Conservation (phyloP, 2,888 invertebrate genomes). For the Dascillus cervinus region DNA sequence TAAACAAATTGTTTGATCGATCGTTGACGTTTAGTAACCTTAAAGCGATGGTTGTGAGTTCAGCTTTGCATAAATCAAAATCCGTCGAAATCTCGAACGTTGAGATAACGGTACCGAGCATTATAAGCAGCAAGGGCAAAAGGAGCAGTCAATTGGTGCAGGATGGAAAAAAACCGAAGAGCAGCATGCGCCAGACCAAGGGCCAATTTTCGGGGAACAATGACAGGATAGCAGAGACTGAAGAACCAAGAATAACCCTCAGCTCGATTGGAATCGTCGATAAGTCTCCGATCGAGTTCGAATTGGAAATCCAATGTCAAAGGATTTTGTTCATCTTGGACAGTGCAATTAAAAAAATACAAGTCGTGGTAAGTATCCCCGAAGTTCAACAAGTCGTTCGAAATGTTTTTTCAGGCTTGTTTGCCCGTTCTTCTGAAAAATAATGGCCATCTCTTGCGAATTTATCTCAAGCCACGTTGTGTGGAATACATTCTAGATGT, state of each 20-base stretch:
- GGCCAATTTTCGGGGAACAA: too few species aligned
- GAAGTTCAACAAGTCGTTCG: too few species aligned
- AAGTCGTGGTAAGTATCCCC: constrained; percentile 39
- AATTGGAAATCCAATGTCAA: constrained; percentile 49
- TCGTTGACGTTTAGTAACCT: background rate
- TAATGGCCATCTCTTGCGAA: constrained; percentile 14
- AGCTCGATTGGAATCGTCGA: constrained; percentile 8
- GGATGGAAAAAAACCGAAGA: too few species aligned
- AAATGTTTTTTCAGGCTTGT: constrained; percentile 11
- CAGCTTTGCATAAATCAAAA: background rate
- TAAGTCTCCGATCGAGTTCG: constrained; percentile 32
- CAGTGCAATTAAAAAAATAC: constrained; percentile 44
- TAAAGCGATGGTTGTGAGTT: background rate
- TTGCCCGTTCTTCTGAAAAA: constrained; percentile 14
- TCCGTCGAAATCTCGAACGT: too few species aligned
- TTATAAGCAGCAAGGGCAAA: too few species aligned
- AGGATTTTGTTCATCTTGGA: constrained; percentile 48
- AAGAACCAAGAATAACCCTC: too few species aligned
- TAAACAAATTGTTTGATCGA: too few species aligned
- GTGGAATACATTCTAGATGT: constrained; percentile 15
- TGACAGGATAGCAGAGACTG: too few species aligned
- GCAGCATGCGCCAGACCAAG: too few species aligned
- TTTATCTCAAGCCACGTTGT: constrained; percentile 11
- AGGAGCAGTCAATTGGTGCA: too few species aligned
- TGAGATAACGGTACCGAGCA: too few species aligned